Evolutionary conservation across 1,140 invertebrate genomes (phyloP).

Genomic region (Schlechtendalia chinensis): DNA sequence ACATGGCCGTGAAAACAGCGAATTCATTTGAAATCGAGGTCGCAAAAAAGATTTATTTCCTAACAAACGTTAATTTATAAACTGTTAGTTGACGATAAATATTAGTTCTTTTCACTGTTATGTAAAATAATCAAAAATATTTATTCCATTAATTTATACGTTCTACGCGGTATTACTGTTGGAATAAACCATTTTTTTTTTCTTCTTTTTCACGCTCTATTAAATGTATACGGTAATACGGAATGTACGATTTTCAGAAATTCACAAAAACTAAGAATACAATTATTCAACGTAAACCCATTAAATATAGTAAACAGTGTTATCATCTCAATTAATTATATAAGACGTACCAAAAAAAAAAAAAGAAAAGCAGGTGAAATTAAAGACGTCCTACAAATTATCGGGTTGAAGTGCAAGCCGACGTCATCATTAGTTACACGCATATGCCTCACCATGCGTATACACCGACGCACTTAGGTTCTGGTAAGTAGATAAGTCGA

Average conservation of each 20-base stretch:
- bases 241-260: not conserved
- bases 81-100: not conserved
- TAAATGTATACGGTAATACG: not conserved
- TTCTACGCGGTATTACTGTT: not conserved
- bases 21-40: conserved; percentile 20
- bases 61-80: conserved; percentile 5
- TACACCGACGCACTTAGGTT: not conserved
- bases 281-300: not conserved
- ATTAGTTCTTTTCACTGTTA: not conserved
- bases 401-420: not conserved
- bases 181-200: not conserved
- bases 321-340: not conserved
- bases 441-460: not conserved
- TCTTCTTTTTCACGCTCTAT: not conserved
- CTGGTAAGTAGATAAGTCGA: not conserved
- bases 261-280: not conserved
- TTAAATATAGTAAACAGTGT: not conserved
- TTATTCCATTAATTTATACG: not conserved
- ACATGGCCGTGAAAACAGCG: not conserved
- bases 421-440: conserved; percentile 4
- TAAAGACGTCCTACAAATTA: not conserved
- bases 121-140: not conserved
- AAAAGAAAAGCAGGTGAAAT: not conserved
- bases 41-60: not conserved
- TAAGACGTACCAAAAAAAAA: not conserved